Evolutionary conservation across 2,888 invertebrate species (phyloP).

Genomic region (Baccha elongata): DNA sequence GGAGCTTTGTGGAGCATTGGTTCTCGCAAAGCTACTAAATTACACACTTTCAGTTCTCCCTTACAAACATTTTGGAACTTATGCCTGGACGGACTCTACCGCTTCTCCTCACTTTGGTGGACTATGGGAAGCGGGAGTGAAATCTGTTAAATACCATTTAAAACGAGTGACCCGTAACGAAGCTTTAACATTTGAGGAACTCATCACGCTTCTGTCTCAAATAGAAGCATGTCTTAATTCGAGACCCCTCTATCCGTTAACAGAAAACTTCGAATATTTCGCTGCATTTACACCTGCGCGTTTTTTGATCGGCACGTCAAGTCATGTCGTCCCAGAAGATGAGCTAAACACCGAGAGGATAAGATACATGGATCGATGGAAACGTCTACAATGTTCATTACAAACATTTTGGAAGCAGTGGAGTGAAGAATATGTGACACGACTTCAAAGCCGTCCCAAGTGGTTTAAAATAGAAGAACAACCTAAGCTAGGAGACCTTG

Average conservation of each 20-base stretch:
- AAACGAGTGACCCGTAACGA: neutral
- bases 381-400: neutral
- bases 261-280: neutral
- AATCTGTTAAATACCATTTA: slow-evolving; percentile 26
- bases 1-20: no score
- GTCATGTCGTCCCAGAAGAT: neutral
- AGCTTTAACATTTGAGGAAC: slow-evolving; percentile 36
- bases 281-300: neutral
- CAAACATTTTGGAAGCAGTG: neutral
- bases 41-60: no score
- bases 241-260: neutral
- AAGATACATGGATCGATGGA: neutral
- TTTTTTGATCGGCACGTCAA: neutral
- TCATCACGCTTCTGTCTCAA: slow-evolving; percentile 53
- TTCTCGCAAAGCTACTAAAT: no score
- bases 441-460: slow-evolving; percentile 19
- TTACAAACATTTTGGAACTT: no score
- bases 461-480: slow-evolving; percentile 16
- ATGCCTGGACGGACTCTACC: no score
- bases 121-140: no score
- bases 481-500: slow-evolving; percentile 20
- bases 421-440: neutral
- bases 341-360: neutral
- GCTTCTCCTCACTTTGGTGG: slow-evolving; percentile 48
- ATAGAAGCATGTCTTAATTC: slow-evolving; percentile 65